phyloP scores from a whole-genome alignment of 2,113 vertebrate genomes.

The Neotragus pygmaeus region DNA sequence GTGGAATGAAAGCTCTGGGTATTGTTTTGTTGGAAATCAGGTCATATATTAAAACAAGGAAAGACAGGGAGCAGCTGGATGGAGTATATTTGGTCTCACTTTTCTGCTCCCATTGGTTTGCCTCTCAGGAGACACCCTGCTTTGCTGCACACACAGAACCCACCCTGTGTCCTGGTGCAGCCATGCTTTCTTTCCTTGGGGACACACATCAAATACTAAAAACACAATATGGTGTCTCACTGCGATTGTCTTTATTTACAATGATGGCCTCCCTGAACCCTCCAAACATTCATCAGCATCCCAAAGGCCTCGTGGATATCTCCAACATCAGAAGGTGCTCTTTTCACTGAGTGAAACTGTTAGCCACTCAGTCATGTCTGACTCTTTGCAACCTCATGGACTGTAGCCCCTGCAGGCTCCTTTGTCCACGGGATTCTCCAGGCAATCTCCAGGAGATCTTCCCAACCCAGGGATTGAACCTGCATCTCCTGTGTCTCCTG shows the following conservation, averaged over 20 bases:
- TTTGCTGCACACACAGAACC: background rate
- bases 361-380: background rate
- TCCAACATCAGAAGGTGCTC: background rate
- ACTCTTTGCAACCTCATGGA: background rate
- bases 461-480: background rate
- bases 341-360: background rate
- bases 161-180: background rate
- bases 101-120: background rate
- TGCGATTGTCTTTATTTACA: background rate
- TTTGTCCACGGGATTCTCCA: background rate
- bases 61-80: constrained; percentile 38
- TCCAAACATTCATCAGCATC: background rate
- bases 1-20: background rate
- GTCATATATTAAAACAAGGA: background rate
- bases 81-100: background rate
- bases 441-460: background rate
- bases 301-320: background rate
- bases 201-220: background rate
- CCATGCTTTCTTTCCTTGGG: background rate
- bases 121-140: background rate
- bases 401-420: background rate
- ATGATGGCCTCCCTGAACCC: fast-evolving
- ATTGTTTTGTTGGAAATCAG: background rate
- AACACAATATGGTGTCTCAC: no score
- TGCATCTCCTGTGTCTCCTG: background rate